These are phyloP conservation scores for Atherix ibis DNA, from an alignment of 2,888 invertebrate genomes.

Conservation along the genomic window DNA sequence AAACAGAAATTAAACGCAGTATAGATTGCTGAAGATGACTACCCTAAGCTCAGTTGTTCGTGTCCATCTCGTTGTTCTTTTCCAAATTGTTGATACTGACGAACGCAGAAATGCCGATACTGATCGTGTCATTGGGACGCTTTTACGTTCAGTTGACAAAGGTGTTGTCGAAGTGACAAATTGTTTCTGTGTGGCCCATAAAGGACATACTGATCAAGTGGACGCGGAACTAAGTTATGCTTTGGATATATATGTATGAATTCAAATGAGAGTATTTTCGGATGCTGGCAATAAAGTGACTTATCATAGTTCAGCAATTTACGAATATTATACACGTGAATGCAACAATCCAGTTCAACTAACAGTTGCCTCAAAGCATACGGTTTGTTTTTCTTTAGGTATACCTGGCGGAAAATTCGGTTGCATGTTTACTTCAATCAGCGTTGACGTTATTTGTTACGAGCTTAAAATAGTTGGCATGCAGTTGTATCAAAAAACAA, in stretches of 20 bases:
- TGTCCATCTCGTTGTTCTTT: constrained; percentile 94
- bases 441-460: constrained; percentile 78
- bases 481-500: constrained; percentile 72
- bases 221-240: constrained; percentile 95
- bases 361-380: constrained; percentile 90
- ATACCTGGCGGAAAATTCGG: constrained; percentile 88
- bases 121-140: constrained; percentile 89
- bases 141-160: constrained; percentile 78
- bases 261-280: constrained; percentile 84
- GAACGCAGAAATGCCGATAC: constrained; percentile 95
- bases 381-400: constrained; percentile 79
- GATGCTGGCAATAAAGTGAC: constrained; percentile 96
- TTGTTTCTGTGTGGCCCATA: constrained; percentile 98
- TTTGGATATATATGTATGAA: constrained; percentile 90
- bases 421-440: constrained; percentile 92
- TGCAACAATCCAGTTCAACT: constrained; percentile 89
- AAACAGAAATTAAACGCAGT: too few species aligned
- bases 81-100: constrained; percentile 97
- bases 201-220: constrained; percentile 94
- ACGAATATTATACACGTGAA: constrained; percentile 92
- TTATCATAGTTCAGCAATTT: constrained; percentile 91
- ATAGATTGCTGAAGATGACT: too few species aligned
- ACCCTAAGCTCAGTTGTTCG: constrained; percentile 63
- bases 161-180: constrained; percentile 94
- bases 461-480: constrained; percentile 78